A percentile compares a stretch with the other conserved stretches of the same genome.
Evolutionary conservation across 2,113 vertebrate genomes (phyloP).

Genomic region (Gorsachius goisagi): DNA sequence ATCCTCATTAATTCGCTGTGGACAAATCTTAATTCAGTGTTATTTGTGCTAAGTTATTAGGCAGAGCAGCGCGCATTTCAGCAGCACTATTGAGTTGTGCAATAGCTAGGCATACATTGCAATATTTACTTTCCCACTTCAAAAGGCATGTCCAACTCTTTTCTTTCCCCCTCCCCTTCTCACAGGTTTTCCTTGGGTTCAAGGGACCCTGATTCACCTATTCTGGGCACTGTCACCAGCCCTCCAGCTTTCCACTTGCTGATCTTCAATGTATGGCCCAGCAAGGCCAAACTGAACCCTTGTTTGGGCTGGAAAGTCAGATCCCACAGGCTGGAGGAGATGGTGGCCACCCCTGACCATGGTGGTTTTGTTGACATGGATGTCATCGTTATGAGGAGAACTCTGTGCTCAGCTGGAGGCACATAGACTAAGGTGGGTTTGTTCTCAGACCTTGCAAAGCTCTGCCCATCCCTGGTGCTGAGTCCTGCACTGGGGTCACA

Average conservation of each 20-base stretch:
- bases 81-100: not conserved
- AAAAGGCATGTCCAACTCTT: not conserved
- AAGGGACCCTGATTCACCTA: not conserved
- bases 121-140: not conserved
- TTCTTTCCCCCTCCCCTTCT: not conserved
- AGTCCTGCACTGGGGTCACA: no score
- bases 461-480: not conserved
- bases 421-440: not conserved
- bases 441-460: not conserved
- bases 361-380: not conserved
- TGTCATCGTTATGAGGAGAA: not conserved
- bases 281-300: not conserved
- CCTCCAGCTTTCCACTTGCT: not conserved
- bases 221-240: no score
- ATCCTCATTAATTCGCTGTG: not conserved
- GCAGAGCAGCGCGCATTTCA: not conserved
- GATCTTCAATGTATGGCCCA: not conserved
- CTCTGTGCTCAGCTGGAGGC: not conserved
- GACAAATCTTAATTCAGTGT: not conserved
- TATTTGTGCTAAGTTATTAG: not conserved
- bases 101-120: no score
- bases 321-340: not conserved
- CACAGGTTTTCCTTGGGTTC: not conserved
- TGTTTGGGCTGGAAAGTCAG: not conserved
- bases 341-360: not conserved